Base-by-base conservation (phyloP, 2,113 vertebrate genomes). In the Caranx melampygus region DNA sequence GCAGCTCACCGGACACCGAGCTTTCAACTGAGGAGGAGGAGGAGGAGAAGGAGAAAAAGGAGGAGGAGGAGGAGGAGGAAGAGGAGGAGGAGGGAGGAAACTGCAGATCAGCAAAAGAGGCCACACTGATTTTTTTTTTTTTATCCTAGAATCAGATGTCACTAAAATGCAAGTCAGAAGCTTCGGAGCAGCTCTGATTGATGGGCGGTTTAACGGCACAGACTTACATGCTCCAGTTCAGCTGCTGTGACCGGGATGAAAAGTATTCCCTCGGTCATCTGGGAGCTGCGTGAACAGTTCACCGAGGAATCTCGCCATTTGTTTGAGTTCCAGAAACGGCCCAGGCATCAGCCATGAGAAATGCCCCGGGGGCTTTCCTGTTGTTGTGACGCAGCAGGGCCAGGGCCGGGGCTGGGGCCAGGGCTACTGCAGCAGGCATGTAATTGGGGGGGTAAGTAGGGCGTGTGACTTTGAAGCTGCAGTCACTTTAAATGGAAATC, bases 401-500 rank as follows among this genome's bases (percentile, higher is more conserved):
- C 37, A 8, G 26, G 26, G 26, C 26, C 26, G 26, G 16, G 64
- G 61, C 69, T 31, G 26, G 26, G 37, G 37, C 37, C 40, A 9
- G 18, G 64, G 62, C 70, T 33, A 15, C 64, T 20, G 78, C 78
- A 51, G 72, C 8, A 5, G 75, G 8, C 75, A 31, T 15, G 69
- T 31, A 54, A 58, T 26, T 26, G 67, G 59, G 52, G 51, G 21
- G 81, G 49, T 42, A 88, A 91, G 75, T 77, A 42, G 81, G 84
- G 66, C 81, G 21, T 66, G 79, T 16, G 47, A 68, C 57, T 75
- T 45, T 72, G 82, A 78, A 75, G 67, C 71, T n/a, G 64, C 42
- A 70, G 81, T 85, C 86, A 63, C 82, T 88, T 85, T 52, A 79
- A 83, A 84, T 88, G 76, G 45, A 75, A 83, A 83, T 87, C 80